A percentile compares a stretch with the other conserved stretches of the same genome.
phyloP scores from a whole-genome alignment of 2,888 invertebrate genomes.

The Norana najaformis region DNA sequence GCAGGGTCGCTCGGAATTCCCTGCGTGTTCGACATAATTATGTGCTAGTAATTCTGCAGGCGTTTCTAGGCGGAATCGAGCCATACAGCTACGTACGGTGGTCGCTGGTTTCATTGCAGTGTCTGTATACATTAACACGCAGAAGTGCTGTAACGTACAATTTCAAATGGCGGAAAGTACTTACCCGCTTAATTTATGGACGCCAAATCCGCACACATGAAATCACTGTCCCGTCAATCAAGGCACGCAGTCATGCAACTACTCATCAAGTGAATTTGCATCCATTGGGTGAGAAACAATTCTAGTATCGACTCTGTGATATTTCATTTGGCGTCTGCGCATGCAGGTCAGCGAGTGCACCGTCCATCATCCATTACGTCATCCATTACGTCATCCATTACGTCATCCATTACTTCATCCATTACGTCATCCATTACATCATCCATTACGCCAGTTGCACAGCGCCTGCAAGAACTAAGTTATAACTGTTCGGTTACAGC shows the following conservation, averaged over 20 bases:
- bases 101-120: not conserved
- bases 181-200: not conserved
- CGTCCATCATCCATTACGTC: not conserved
- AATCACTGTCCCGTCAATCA: too few species aligned
- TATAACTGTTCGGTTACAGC: not conserved
- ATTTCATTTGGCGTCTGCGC: not conserved
- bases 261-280: not conserved
- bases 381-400: not conserved
- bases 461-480: too few species aligned
- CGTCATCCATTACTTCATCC: too few species aligned
- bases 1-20: not conserved
- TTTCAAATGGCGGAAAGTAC: not conserved
- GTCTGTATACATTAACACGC: not conserved
- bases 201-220: not conserved
- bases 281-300: not conserved
- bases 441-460: too few species aligned
- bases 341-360: not conserved
- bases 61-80: not conserved
- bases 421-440: not conserved
- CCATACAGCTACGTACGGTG: not conserved
- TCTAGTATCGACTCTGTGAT: not conserved
- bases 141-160: not conserved
- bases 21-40: not conserved
- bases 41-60: too few species aligned
- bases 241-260: too few species aligned